phyloP scores from a whole-genome alignment of 2,113 vertebrate genomes.

The Zosterops pallidus region DNA sequence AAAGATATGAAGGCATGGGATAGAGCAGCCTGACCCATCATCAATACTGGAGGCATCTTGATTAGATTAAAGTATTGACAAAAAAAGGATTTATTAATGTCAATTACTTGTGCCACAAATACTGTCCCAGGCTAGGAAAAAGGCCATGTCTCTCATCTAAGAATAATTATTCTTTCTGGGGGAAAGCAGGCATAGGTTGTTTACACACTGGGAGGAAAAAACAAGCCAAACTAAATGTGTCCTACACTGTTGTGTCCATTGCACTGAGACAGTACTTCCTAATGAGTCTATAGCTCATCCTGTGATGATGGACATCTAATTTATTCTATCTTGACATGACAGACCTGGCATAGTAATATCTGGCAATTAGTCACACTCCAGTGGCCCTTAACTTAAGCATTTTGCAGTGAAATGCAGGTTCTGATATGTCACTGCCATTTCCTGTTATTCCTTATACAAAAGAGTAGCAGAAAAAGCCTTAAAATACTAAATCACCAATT shows the following conservation, averaged over 20 bases:
- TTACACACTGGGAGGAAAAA: neutral
- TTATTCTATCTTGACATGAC: neutral
- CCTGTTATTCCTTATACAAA: neutral
- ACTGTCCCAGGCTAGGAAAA: neutral
- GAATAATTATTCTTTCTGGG: neutral
- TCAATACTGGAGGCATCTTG: neutral
- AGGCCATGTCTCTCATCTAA: neutral
- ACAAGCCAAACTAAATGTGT: neutral
- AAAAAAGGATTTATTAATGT: neutral
- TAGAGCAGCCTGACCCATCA: neutral
- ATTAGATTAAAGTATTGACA: neutral
- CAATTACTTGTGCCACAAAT: neutral
- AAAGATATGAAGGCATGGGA: neutral
- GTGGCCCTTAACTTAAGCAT: neutral
- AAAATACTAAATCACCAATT: neutral
- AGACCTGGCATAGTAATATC: constrained; percentile 5
- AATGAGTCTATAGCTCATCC: neutral
- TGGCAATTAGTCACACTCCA: constrained; percentile 31
- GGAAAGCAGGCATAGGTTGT: neutral
- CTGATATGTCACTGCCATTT: neutral
- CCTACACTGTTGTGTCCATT: neutral
- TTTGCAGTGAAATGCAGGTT: constrained; percentile 1
- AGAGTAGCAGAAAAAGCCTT: neutral
- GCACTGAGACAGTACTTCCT: neutral
- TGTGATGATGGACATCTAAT: constrained; percentile 34